A percentile compares a stretch with the other conserved stretches of the same genome.
These are phyloP conservation scores for Poeciliopsis turneri DNA, from an alignment of 2,797 vertebrate species.

Conservation along the genomic window DNA sequence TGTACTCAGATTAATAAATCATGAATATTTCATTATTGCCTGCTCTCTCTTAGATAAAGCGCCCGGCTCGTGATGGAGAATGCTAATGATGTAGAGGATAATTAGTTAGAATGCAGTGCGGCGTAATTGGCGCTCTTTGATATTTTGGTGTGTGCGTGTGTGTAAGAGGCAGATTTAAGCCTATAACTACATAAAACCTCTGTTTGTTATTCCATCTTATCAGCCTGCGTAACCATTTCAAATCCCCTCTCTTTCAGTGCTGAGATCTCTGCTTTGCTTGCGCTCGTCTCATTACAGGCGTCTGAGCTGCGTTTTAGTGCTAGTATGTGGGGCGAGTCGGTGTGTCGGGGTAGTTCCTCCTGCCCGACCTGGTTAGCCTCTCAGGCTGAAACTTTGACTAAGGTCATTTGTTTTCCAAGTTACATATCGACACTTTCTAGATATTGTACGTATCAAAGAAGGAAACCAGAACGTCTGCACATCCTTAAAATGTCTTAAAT, in stretches of 20 bases:
- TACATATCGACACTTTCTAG: neutral
- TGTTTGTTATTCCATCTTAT: constrained; percentile 67
- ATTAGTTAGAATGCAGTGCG: constrained; percentile 71
- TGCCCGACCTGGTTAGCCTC: constrained; percentile 3
- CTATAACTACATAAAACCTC: constrained; percentile 46
- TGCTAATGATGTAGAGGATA: constrained; percentile 78
- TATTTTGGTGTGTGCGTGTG: constrained; percentile 61
- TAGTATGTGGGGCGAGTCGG: constrained; percentile 20
- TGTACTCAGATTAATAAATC: constrained; percentile 78
- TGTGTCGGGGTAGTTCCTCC: constrained; percentile 21
- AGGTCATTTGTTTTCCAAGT: neutral
- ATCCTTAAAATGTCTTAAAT: too few species aligned
- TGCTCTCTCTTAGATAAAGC: constrained; percentile 73
- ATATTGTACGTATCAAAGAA: neutral
- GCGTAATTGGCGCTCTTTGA: constrained; percentile 78
- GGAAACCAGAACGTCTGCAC: neutral
- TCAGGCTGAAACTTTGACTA: constrained; percentile 4
- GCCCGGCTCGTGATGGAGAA: constrained; percentile 62
- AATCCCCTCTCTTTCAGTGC: constrained; percentile 20
- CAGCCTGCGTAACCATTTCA: constrained; percentile 41
- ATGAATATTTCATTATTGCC: constrained; percentile 82
- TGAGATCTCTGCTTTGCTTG: constrained; percentile 1
- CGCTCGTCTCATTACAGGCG: neutral
- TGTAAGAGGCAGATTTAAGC: constrained; percentile 44
- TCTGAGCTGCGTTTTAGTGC: constrained; percentile 5